These are phyloP conservation scores for Pheucticus melanocephalus DNA, from an alignment of 2,113 vertebrate genomes.

Conservation along the genomic window DNA sequence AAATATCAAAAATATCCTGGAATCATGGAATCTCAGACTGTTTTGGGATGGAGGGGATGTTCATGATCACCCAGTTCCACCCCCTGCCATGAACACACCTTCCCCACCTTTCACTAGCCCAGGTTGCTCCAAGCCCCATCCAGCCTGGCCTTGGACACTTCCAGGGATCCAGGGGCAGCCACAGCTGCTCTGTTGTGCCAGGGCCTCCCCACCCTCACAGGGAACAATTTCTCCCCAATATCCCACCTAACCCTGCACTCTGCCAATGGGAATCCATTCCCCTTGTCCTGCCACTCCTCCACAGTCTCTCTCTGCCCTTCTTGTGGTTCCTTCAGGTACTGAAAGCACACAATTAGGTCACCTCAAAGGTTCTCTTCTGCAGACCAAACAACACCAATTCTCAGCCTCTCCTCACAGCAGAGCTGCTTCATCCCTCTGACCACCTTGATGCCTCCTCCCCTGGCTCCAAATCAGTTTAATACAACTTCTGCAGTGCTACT, in stretches of 20 bases:
- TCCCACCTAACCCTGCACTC: neutral
- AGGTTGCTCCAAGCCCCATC: accelerated
- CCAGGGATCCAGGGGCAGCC: neutral
- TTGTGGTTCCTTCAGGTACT: neutral
- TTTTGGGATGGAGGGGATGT: neutral
- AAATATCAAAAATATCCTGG: neutral
- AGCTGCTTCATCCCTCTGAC: neutral
- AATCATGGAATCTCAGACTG: neutral
- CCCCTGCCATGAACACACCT: neutral
- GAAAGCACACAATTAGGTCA: neutral
- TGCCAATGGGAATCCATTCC: neutral
- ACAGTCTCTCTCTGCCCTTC: neutral
- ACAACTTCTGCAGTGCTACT: neutral
- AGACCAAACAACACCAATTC: neutral
- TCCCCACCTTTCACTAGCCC: neutral
- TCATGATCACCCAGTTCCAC: neutral
- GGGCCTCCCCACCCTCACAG: neutral
- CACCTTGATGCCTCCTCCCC: neutral
- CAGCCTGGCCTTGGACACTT: neutral
- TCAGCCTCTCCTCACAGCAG: neutral
- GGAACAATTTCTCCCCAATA: neutral
- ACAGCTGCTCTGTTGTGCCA: neutral
- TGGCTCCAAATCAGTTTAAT: neutral
- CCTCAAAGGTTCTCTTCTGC: neutral
- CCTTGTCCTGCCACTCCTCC: neutral